phyloP scores from a whole-genome alignment of 2,113 vertebrate species.

The Amphiprion ocellaris region DNA sequence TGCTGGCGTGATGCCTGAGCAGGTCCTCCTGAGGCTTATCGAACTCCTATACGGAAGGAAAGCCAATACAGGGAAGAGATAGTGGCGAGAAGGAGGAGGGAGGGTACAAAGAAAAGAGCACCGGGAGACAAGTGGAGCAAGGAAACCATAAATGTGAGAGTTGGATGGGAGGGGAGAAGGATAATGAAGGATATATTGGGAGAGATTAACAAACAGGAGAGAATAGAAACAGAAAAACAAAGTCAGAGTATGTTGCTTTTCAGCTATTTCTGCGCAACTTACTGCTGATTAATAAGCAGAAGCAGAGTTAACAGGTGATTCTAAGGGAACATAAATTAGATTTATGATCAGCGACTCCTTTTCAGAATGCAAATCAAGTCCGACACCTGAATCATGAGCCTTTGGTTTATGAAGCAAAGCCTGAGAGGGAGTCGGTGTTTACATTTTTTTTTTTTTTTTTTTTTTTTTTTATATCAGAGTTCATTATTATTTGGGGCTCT shows the following conservation, averaged over 20 bases:
- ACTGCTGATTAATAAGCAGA: slow-evolving; percentile 61
- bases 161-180: not conserved
- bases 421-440: not conserved
- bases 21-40: slow-evolving; percentile 94
- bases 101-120: not conserved
- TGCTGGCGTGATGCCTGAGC: slow-evolving; percentile 93
- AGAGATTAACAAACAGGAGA: slow-evolving; percentile 33
- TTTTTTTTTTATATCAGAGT: slow-evolving; percentile 2
- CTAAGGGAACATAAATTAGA: slow-evolving; percentile 26
- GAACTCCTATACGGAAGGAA: slow-evolving; percentile 85
- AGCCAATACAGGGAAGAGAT: not conserved
- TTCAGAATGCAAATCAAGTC: slow-evolving; percentile 36
- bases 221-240: slow-evolving; percentile 1
- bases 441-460: slow-evolving; percentile 13
- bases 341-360: slow-evolving; percentile 38
- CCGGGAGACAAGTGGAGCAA: not conserved
- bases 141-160: slow-evolving; percentile 9
- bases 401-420: not conserved
- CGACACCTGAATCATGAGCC: slow-evolving; percentile 22
- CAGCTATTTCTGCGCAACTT: not conserved
- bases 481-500: not conserved
- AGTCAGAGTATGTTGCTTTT: slow-evolving; percentile 30
- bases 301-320: slow-evolving; percentile 58
- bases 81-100: not conserved
- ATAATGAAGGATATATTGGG: slow-evolving; percentile 4